Evolutionary conservation across 2,113 vertebrate species (phyloP).

Genomic region (Hippopotamus amphibius): DNA sequence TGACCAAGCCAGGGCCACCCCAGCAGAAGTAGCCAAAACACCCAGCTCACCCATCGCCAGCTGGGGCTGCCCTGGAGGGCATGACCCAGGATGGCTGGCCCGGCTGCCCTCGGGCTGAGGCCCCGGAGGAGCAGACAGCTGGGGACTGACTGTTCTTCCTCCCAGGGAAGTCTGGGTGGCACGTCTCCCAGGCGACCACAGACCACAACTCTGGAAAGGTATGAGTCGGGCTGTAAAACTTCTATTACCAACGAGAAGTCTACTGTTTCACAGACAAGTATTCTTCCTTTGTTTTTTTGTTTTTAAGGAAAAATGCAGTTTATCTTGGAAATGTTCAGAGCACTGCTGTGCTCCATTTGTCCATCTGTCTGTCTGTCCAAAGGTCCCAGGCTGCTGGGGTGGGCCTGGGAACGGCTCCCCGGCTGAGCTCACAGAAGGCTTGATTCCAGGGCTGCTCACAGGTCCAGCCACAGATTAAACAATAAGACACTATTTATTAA

Average conservation of each 20-base stretch:
- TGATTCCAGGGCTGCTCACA: neutral
- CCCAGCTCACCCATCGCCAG: neutral
- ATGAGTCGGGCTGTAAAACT: neutral
- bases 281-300: constrained; percentile 13
- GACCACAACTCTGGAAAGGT: neutral
- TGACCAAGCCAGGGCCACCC: neutral
- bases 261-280: constrained; percentile 2
- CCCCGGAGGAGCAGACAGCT: neutral
- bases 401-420: neutral
- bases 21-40: neutral
- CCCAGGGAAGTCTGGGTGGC: neutral
- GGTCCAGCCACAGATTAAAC: constrained; percentile 41
- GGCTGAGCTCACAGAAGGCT: neutral
- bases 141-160: neutral
- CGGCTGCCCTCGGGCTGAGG: neutral
- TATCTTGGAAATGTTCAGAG: constrained; percentile 68
- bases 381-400: neutral
- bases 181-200: neutral
- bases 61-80: neutral
- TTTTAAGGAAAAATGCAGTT: constrained; percentile 70
- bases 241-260: neutral
- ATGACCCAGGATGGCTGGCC: neutral
- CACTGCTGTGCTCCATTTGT: neutral
- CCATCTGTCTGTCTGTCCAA: neutral
- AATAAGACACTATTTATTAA: constrained; percentile 38